phyloP scores from a whole-genome alignment of 2,113 vertebrate genomes.

The Hippocampus barbouri region DNA sequence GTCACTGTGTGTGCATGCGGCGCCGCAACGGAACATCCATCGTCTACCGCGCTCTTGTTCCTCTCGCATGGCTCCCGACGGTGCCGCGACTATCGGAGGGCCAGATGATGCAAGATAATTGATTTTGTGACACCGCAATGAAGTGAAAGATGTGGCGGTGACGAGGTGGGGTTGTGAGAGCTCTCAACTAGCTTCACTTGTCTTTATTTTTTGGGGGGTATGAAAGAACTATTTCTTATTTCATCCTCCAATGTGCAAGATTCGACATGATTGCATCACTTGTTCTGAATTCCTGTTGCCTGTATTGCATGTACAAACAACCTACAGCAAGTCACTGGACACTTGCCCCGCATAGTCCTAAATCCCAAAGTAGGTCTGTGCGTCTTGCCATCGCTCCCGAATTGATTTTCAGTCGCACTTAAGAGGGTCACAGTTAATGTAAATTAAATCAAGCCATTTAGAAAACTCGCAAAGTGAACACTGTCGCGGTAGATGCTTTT shows the following conservation, averaged over 20 bases:
- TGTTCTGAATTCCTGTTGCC: background rate
- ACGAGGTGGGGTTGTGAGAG: constrained; percentile 26
- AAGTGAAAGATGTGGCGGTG: constrained; percentile 31
- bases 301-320: background rate
- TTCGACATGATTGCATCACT: constrained; percentile 2
- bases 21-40: constrained; percentile 7
- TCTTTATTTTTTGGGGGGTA: constrained; percentile 21
- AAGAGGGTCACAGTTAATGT: background rate
- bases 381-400: background rate
- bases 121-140: constrained; percentile 35
- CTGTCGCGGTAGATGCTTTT: too few species aligned
- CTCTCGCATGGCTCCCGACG: background rate
- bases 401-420: constrained; percentile 1
- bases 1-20: constrained; percentile 22
- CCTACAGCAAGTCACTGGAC: background rate
- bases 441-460: background rate
- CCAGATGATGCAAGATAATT: constrained; percentile 21
- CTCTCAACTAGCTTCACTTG: constrained; percentile 14
- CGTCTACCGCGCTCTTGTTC: constrained; percentile 5
- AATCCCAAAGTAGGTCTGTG: background rate
- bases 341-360: background rate
- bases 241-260: constrained; percentile 4
- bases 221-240: constrained; percentile 4
- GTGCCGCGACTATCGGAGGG: constrained; percentile 27
- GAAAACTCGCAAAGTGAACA: background rate